Evolutionary conservation across 2,888 invertebrate genomes (phyloP), one percentile per base, ranked within the genome.

Genomic region (Doris montereyensis): DNA sequence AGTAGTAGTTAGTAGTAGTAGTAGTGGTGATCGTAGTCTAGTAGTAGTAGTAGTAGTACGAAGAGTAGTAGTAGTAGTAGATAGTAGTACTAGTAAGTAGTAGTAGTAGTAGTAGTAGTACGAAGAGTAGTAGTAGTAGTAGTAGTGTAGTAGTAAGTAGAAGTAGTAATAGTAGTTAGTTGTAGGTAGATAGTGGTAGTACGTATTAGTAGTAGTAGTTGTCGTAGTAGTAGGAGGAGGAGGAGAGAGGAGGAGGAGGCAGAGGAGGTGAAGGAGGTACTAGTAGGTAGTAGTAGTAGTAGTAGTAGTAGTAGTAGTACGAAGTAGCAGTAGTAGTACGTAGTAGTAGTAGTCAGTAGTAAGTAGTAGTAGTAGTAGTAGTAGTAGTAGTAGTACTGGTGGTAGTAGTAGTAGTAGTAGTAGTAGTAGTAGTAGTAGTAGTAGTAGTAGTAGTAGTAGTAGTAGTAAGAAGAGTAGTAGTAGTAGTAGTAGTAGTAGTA

Each of bases 241-340:
- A 62, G 62, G 5, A 62, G 62, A 8, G 30, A 30, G 4, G n/a
- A 68, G 68, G 4, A 68, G 68, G 4, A 68, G 26, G 2, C 24
- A 30, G 4, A 68, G 68, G 4, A 52, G 17, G 52, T 10, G 52
- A 17, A 52, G 17, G 17, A 52, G 8, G 52, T 52, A 17, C 10
- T 52, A 10, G 52, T 13, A n/a, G n/a, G 62, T 62, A 24, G 17
- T 13, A 62, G 5, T n/a, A 62, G 8, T 62, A n/a, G 62, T 62
- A 62, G 62, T 62, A 62, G 62, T 62, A 62, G 62, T 62, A 62
- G 62, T 62, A 62, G 62, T 62, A 62, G 62, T 62, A 62, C n/a
- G 62, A 13, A 62, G 62, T 62, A 62, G 62, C n/a, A 62, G 62
- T 62, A 62, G 62, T 62, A 62, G 62, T 62, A 62, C 10, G 10